Base-by-base conservation (phyloP, 2,113 vertebrate species). In the Stercorarius parasiticus region DNA sequence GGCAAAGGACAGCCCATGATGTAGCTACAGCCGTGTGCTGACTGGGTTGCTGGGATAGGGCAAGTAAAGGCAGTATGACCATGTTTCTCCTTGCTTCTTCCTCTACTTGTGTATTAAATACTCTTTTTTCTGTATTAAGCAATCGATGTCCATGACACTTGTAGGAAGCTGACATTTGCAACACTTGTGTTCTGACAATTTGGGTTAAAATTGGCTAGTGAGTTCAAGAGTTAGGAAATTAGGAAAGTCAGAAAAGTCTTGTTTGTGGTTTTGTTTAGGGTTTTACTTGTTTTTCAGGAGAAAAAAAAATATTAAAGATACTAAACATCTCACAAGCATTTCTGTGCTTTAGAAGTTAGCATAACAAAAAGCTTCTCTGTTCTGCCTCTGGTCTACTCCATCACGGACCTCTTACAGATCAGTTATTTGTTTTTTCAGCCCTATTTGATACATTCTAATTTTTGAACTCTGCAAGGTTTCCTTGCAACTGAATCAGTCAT, bases 401-500 rank as follows among this genome's bases (percentile, higher is more conserved):
- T 52, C 55, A 53, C 4, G 3, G 70, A 82, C 38, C 22, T 89
- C 47, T 88, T 62, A 52, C 64, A 5, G 4, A 82, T 36, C 38
- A 79, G 50, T 72, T 66, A 50, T 36, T 69, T 93, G 20, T 40
- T 86, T 95, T 83, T 88, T 87, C 59, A 96, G 50, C 32, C 34
- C 47, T 65, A 40, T 80, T 86, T 85, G 80, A 65, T n/a, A 79
- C n/a, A 59, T 18, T 40, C 30, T 83, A 3, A 58, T 92, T 93
- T 91, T 71, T 90, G 83, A 94, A 81, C 61, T 80, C 78, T 49
- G 61, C 58, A 86, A 94, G 61, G 45, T 86, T 92, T 97, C 71
- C 55, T 95, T 94, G 56, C 45, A 87, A 86, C 67, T 38, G n/a
- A 95, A 53, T 93, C 78, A 95, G 38, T 87, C 91, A 83, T 30